A percentile compares a stretch with the other conserved stretches of the same genome.
These are phyloP conservation scores for Macrosoma leucophasiata DNA, from an alignment of 2,888 invertebrate species.

Conservation along the genomic window DNA sequence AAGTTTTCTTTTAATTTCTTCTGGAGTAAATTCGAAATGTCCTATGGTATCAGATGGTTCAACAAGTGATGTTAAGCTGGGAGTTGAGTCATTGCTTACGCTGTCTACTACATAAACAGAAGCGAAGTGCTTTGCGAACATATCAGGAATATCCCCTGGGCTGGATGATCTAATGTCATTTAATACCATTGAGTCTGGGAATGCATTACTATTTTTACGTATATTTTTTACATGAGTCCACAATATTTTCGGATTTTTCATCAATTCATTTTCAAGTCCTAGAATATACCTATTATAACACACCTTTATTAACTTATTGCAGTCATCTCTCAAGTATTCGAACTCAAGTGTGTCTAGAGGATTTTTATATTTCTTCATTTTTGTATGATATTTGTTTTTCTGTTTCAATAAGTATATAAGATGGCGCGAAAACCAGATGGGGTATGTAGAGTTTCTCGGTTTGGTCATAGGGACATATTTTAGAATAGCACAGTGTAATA, in stretches of 20 bases:
- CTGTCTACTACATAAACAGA: constrained; percentile 1
- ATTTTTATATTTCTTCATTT: no score
- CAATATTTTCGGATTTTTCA: constrained; percentile 5
- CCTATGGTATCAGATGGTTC: neutral
- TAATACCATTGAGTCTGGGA: constrained; percentile 3
- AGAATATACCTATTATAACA: no score
- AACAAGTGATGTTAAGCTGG: neutral
- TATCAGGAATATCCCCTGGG: neutral
- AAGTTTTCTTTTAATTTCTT: constrained; percentile 4
- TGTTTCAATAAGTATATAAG: no score
- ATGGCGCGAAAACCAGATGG: no score
- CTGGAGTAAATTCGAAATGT: constrained; percentile 1
- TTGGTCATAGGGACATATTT: neutral
- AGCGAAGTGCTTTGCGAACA: constrained; percentile 1
- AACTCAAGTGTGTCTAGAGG: no score
- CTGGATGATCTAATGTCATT: neutral
- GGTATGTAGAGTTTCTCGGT: neutral
- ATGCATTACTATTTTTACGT: neutral
- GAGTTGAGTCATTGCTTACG: neutral
- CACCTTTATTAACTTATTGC: no score
- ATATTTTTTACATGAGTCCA: constrained; percentile 5
- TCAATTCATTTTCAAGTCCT: constrained; percentile 1
- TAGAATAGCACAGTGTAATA: neutral
- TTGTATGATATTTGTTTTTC: no score
- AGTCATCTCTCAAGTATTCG: no score